Percentiles rank a stretch among this genome's conserved stretches.
Conservation (phyloP, 2,797 vertebrate genomes). For the Poeciliopsis gracilis region DNA sequence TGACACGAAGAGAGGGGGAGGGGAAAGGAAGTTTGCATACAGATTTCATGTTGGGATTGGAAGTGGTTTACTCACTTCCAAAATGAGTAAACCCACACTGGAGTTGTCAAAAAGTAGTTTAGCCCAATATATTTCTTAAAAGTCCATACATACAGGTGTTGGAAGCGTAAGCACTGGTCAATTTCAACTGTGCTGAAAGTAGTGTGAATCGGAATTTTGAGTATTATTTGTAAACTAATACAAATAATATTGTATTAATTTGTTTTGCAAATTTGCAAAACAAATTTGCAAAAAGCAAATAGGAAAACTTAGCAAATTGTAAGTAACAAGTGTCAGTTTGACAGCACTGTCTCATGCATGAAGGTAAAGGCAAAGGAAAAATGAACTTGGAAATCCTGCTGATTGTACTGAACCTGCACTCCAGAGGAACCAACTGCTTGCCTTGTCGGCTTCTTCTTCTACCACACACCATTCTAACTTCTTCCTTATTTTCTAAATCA, state of each 20-base stretch:
- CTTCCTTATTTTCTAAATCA: conserved; percentile 6
- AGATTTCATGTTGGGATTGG: conserved; percentile 30
- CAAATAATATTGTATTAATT: too few relatives aligned
- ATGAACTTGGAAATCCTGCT: conserved; percentile 3
- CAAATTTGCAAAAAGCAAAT: too few relatives aligned
- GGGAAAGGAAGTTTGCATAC: conserved; percentile 25
- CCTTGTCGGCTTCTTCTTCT: neutral
- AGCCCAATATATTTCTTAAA: conserved; percentile 4
- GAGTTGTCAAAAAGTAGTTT: neutral
- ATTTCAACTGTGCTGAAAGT: neutral
- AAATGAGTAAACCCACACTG: conserved; percentile 13
- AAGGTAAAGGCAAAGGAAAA: conserved; percentile 5
- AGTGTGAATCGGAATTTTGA: neutral
- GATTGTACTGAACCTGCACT: neutral
- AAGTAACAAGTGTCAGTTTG: neutral
- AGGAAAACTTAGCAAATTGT: neutral
- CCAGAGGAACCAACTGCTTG: neutral
- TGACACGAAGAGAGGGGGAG: conserved; percentile 28
- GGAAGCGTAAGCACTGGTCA: neutral
- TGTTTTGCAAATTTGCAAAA: too few relatives aligned
- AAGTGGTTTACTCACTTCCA: too few relatives aligned
- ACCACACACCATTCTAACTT: conserved; percentile 2
- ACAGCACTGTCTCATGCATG: neutral
- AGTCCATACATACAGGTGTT: neutral
- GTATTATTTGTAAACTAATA: neutral